Conservation (phyloP, 2,888 invertebrate species). For the Drosophila quinaria region DNA sequence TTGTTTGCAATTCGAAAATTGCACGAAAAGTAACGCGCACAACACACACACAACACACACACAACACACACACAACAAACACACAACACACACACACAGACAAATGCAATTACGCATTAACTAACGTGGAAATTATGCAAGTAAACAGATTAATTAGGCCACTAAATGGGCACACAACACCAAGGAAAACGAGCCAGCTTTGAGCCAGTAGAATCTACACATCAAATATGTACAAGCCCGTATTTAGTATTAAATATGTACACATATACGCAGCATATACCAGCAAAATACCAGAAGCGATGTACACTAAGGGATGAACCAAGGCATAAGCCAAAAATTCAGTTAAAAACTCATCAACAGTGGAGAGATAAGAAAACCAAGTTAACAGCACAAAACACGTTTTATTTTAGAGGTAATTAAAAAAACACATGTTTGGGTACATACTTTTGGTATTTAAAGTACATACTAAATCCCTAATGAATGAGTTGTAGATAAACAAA, state of each 20-base stretch:
- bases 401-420: constrained; percentile 8
- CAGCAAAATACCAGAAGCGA: neutral
- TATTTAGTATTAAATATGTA: constrained; percentile 22
- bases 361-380: neutral
- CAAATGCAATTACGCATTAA: constrained; percentile 62
- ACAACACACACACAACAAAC: constrained; percentile 10
- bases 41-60: constrained; percentile 25
- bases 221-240: constrained; percentile 20
- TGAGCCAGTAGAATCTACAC: constrained; percentile 17
- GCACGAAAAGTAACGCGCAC: constrained; percentile 63
- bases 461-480: constrained; percentile 11
- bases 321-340: neutral
- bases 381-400: constrained; percentile 1
- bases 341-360: constrained; percentile 15
- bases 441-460: constrained; percentile 13
- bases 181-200: constrained; percentile 10
- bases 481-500: constrained; percentile 11
- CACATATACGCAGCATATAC: constrained; percentile 2
- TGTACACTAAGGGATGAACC: neutral
- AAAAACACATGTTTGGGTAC: neutral
- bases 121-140: constrained; percentile 80
- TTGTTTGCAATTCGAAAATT: constrained; percentile 72
- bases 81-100: constrained; percentile 22
- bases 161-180: constrained; percentile 53
- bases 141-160: constrained; percentile 80